These are phyloP conservation scores for Aromia moschata DNA, from an alignment of 2,888 invertebrate genomes.

Conservation along the genomic window DNA sequence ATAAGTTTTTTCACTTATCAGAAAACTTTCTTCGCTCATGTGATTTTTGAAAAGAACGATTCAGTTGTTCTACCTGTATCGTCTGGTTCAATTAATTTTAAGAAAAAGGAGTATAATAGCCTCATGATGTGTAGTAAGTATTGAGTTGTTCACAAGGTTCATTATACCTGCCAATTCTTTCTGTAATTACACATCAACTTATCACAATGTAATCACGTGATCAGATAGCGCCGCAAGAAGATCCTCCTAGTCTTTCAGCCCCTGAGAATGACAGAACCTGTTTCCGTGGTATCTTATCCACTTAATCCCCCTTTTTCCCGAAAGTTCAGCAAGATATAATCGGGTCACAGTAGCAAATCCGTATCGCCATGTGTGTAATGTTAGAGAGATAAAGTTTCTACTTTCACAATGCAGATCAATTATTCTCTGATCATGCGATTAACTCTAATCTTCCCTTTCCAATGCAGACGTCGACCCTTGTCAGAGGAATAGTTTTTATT, in stretches of 20 bases:
- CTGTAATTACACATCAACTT: too few species aligned
- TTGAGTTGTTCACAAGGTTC: too few species aligned
- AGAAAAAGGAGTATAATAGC: too few species aligned
- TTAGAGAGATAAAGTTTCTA: constrained; percentile 47
- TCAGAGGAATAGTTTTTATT: constrained; percentile 54
- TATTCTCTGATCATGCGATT: constrained; percentile 58
- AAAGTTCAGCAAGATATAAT: constrained; percentile 44
- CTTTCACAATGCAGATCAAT: constrained; percentile 58
- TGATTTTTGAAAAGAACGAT: too few species aligned
- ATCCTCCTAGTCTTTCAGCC: not conserved
- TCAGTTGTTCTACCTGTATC: too few species aligned
- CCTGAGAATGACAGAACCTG: constrained; percentile 28
- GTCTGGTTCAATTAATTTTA: too few species aligned
- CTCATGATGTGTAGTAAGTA: too few species aligned
- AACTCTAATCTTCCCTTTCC: constrained; percentile 54
- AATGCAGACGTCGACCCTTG: constrained; percentile 52
- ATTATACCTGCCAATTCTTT: too few species aligned
- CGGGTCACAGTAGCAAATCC: constrained; percentile 41
- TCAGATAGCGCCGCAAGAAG: not conserved
- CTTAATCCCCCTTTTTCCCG: constrained; percentile 40
- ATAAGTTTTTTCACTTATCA: too few species aligned
- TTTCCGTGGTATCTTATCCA: constrained; percentile 32
- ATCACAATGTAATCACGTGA: too few species aligned
- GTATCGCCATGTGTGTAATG: constrained; percentile 37
- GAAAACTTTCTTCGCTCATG: too few species aligned